Conservation (phyloP, 2,888 invertebrate species). For the Phymatocera aterrima region DNA sequence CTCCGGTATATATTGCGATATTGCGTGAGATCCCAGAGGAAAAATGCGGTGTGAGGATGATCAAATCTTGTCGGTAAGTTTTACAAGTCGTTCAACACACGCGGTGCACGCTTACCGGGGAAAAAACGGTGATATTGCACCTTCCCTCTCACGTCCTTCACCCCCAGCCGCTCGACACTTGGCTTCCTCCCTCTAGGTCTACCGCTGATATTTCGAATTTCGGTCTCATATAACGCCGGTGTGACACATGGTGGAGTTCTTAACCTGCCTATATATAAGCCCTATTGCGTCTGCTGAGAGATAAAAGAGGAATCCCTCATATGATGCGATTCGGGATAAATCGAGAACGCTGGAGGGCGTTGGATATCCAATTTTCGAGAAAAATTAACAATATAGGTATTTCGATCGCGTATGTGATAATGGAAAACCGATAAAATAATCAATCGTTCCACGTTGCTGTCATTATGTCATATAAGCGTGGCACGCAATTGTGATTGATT, state of each 20-base stretch:
- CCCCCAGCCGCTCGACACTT: not conserved
- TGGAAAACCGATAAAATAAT: no score
- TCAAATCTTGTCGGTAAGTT: slow-evolving; percentile 15
- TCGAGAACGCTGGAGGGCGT: not conserved
- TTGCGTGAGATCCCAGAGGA: not conserved
- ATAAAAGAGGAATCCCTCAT: not conserved
- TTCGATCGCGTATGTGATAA: no score
- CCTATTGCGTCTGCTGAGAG: slow-evolving; percentile 12
- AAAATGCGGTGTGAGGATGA: not conserved
- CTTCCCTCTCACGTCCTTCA: not conserved
- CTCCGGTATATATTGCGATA: not conserved
- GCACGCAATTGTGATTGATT: no score
- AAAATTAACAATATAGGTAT: no score
- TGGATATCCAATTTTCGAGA: not conserved
- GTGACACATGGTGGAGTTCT: slow-evolving; percentile 70
- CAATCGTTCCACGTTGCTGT: no score
- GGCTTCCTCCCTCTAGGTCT: not conserved
- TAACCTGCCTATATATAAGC: slow-evolving; percentile 51
- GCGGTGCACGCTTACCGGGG: slow-evolving; percentile 2
- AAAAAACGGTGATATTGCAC: slow-evolving; percentile 36
- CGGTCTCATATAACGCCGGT: slow-evolving; percentile 61
- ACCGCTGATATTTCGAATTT: slow-evolving; percentile 69
- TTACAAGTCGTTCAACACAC: slow-evolving; percentile 39
- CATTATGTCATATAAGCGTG: no score
- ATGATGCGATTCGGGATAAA: not conserved